These are phyloP conservation scores for Incurvaria masculella DNA, from an alignment of 2,888 invertebrate genomes.

Conservation along the genomic window DNA sequence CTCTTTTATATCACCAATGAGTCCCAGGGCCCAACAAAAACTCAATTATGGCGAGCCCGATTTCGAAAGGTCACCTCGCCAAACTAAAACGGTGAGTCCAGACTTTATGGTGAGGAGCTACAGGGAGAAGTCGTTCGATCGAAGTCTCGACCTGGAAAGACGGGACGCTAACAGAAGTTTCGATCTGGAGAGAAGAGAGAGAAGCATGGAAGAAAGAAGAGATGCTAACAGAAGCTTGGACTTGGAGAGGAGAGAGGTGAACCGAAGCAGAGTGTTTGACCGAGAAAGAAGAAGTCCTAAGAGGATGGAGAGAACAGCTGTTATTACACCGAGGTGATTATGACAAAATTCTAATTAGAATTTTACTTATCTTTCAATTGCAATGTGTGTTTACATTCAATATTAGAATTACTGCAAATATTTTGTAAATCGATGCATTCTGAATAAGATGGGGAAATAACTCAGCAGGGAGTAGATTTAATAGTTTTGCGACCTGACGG, in stretches of 20 bases:
- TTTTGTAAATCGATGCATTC: no score
- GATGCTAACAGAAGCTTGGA: constrained; percentile 28
- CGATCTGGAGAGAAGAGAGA: constrained; percentile 29
- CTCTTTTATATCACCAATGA: constrained; percentile 35
- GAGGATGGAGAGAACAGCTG: constrained; percentile 43
- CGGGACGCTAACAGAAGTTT: constrained; percentile 21
- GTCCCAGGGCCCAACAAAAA: constrained; percentile 57
- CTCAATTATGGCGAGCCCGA: constrained; percentile 46
- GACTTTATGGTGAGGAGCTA: constrained; percentile 46
- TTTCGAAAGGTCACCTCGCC: background rate
- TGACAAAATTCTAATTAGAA: no score
- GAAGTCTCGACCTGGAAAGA: constrained; percentile 30
- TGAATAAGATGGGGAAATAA: no score
- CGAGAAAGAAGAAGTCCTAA: constrained; percentile 22
- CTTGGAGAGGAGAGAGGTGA: constrained; percentile 2
- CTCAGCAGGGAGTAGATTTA: no score
- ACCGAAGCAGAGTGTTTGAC: constrained; percentile 8
- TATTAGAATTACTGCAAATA: no score
- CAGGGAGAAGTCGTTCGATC: constrained; percentile 24
- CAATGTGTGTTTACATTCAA: no score
- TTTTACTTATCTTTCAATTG: no score
- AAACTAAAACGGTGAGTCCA: constrained; percentile 29
- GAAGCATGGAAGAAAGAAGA: constrained; percentile 21
- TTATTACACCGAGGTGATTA: constrained; percentile 47
- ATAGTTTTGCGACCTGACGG: no score